Conservation (phyloP, 2,797 vertebrate species). For the Urophycis tenuis region DNA sequence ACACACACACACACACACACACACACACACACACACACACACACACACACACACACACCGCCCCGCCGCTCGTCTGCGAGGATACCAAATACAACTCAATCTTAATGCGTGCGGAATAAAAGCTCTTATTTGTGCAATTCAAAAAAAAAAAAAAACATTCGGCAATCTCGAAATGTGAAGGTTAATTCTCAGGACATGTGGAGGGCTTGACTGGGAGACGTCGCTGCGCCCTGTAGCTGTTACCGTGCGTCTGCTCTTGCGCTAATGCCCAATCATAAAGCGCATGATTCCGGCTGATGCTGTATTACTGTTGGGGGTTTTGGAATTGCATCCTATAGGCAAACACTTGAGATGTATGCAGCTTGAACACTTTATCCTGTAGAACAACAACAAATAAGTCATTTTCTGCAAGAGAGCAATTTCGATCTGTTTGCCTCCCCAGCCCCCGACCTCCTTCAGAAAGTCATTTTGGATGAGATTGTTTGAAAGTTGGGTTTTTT, state of each 20-base stretch:
- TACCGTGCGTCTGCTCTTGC: too few relatives aligned
- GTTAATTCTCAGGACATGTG: background rate
- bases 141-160: too few relatives aligned
- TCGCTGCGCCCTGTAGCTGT: too few relatives aligned
- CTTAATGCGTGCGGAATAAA: background rate
- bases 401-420: slow-evolving; percentile 50
- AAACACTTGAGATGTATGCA: slow-evolving; percentile 26
- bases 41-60: too few relatives aligned
- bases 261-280: background rate
- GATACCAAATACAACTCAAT: background rate
- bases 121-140: background rate
- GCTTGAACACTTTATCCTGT: background rate
- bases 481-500: slow-evolving; percentile 42
- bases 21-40: too few relatives aligned
- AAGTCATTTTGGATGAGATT: slow-evolving; percentile 40
- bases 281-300: background rate
- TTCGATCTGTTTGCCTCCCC: slow-evolving; percentile 48
- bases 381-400: slow-evolving; percentile 30
- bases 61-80: background rate
- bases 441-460: slow-evolving; percentile 21
- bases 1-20: too few relatives aligned
- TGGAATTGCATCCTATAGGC: slow-evolving; percentile 2
- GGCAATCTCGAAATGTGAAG: background rate
- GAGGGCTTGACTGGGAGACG: background rate
- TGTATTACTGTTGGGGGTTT: background rate